Base-by-base conservation (phyloP, 2,113 vertebrate species). In the Puffinus mauretanicus region DNA sequence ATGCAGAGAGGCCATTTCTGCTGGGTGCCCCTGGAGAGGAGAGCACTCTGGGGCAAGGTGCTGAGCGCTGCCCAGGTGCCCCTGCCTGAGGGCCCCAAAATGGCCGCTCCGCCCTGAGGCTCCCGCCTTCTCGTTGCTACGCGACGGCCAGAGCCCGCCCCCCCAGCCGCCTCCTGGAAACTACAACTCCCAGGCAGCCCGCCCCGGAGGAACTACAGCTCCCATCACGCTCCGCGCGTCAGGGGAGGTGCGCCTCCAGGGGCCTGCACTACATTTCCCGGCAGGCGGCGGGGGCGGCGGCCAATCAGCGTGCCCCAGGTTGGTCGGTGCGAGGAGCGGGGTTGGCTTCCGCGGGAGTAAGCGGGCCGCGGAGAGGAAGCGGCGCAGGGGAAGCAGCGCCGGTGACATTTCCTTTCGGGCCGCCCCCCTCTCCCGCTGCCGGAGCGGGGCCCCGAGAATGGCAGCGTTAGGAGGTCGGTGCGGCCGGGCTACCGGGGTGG, bases 391-490 rank as follows among this genome's bases (percentile, higher is more conserved):
- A 95, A 97, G 90, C 86, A 8, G 82, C 4, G 65, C 51, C 32
- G 80, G 85, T 98, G 98, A 98, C 98, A 97, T 97, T 98, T 98
- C 97, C 96, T 98, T 82, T 97, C 96, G 95, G 93, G 88, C 90
- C 88, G 46, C 87, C 70, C 82, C 88, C 60, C 42, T 75, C 90
- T 98, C 97, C 97, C 96, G 97, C 97, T 96, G 97, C 94, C 96
- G 86, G 96, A 97, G 95, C 94, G 88, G 97, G 97, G 95, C 96
- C 88, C 94, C 94, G 98, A 99, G 98, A 98, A 99, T 99, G 99
- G 99, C 99, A 98, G 99, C 99, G 98, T 98, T 99, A 98, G 99
- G 99, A 99, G 99, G 99, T 99, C 98, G 98, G 99, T 98, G 90
- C 47, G 44, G 85, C 52, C 36, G 29, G 81, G 66, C 30, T 49